Evolutionary conservation across 2,113 vertebrate species (phyloP), one percentile per base, ranked within the genome.

Genomic region (Paraplagusia blochii): DNA sequence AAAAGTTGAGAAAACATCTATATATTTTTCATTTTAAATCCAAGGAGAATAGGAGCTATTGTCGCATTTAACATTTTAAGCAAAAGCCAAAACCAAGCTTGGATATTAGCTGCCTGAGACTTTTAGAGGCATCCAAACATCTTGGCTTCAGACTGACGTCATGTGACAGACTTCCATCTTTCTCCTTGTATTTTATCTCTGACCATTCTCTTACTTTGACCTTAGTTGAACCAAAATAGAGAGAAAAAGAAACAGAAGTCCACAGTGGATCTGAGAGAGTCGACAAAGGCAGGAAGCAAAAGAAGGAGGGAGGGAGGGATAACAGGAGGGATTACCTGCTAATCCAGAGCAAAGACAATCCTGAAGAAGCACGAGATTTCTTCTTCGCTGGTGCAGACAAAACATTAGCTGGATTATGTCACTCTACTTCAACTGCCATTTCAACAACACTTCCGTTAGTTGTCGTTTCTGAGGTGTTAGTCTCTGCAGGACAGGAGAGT

Each of bases 331-430:
- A 82, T 80, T 81, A 87, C 53, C 53, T 72, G 57, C 60, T 90
- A 89, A 91, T 90, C 88, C 82, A 60, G 63, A 40, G 52, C 69
- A 56, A 10, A 74, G 81, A 80, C 86, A 82, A 81, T 84, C 82
- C 63, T 39, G 47, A 16, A 78, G 74, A 63, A 85, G 66, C 63
- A 49, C 71, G 63, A 65, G 68, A 62, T 16, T 77, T 67, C 69
- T 40, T 47, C 49, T 64, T 72, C 40, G 44, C 44, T 40, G 60
- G 63, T 49, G 43, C 76, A 79, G 68, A 80, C 76, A 56, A 76
- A 81, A 84, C 75, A 81, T 63, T 58, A 8, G 35, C 65, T 40
- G 67, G 82, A 87, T 81, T 81, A 84, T 64, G 3, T 8, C 55
- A n/a, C 70, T 74, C 66, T 54, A 43, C 58, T 72, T 44, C 13